Percentiles rank a stretch among this genome's conserved stretches.
Evolutionary conservation across 2,797 vertebrate species (phyloP).

Genomic region (Neopelma chrysocephalum): DNA sequence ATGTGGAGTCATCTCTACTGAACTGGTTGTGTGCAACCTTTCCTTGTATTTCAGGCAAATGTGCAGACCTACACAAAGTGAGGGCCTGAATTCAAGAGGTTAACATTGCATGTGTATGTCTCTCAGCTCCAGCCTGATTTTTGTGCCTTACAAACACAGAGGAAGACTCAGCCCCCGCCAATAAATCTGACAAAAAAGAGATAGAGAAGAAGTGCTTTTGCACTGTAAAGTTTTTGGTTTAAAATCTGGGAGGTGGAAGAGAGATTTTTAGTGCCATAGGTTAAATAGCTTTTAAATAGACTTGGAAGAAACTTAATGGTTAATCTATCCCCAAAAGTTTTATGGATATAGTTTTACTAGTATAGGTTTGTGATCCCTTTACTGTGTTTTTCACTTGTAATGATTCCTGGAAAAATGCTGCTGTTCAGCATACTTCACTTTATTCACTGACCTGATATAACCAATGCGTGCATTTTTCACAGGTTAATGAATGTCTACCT

Average conservation of each 20-base stretch:
- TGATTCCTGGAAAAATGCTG: neutral
- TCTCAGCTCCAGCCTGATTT: neutral
- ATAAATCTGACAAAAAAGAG: neutral
- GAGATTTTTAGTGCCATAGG: neutral
- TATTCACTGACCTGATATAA: neutral
- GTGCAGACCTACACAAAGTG: neutral
- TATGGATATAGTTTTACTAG: neutral
- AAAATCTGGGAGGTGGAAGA: neutral
- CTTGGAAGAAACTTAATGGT: neutral
- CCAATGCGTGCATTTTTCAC: neutral
- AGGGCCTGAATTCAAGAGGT: neutral
- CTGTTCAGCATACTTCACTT: neutral
- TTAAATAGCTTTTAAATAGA: neutral
- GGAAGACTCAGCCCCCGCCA: neutral
- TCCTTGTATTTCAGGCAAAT: neutral
- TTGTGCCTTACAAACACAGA: neutral
- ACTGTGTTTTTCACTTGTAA: neutral
- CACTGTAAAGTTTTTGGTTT: neutral
- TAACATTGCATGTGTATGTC: rapidly evolving
- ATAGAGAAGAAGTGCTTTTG: neutral
- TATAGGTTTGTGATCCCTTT: neutral
- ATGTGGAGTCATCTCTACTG: neutral
- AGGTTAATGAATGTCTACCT: neutral
- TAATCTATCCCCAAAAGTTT: neutral
- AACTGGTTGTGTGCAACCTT: neutral